Base-by-base conservation (phyloP, 2,888 invertebrate genomes). In the Bellardia bayeri region DNA sequence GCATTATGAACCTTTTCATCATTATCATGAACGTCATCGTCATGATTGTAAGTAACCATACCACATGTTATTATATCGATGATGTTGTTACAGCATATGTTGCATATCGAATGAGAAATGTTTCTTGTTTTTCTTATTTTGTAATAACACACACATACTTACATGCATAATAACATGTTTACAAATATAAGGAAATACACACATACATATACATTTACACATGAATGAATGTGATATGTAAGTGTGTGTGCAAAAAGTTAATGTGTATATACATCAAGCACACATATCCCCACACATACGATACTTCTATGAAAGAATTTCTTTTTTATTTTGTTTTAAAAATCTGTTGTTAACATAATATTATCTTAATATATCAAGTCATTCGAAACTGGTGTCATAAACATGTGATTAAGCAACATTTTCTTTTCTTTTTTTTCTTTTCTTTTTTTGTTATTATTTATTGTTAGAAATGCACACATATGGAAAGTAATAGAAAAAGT, bases 41-140 rank as follows among this genome's bases (percentile, higher is more conserved):
- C n/a, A 37, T 64, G 40, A 42, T 9, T 79, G 68, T 54, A 71
- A 75, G 79, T 82, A 86, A 74, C 45, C 74, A 82, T 71, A 71
- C 81, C 71, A 66, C 84, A 87, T 87, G 83, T 87, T 84, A 72
- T 83, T 84, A 81, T 61, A 84, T 78, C 84, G 81, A 87, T 87
- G 81, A 81, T 87, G 84, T 81, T 87, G 87, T 84, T 81, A 68
- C 61, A 68, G 54, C 80, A 87, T 87, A 84, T 87, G 87, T 83
- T 87, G 84, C 84, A 84, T 83, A 81, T 76, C 74, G 58, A 64
- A 80, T 71, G 75, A 68, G 82, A 80, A 64, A 83, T 83, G 72
- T 84, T 78, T 78, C 33, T 63, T 72, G n/a, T 78, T 64, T 37
- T 23, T 66, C 40, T 14, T 75, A 51, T 49, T 63, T 66, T 66